Base-by-base conservation (phyloP, 2,113 vertebrate genomes). In the Rafetus swinhoei region DNA sequence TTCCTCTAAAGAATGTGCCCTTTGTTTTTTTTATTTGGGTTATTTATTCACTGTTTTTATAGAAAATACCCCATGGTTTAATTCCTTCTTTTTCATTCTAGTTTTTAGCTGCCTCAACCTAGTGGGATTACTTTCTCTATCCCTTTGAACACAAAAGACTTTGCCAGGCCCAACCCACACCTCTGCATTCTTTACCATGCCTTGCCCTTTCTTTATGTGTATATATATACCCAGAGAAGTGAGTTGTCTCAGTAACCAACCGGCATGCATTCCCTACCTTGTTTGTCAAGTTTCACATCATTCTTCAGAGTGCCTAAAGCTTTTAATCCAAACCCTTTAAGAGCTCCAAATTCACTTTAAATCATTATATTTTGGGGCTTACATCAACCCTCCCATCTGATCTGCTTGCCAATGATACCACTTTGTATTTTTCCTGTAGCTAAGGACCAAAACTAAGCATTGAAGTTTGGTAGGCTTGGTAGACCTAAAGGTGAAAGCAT, bases 21-120 rank as follows among this genome's bases (percentile, higher is more conserved):
- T 96, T 95, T 94, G 80, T 90, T 95, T 96, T 95, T 96, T 96
- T 88, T 90, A 84, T 85, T 83, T 88, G 91, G 83, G 62, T 85
- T 89, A 90, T 84, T 95, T 89, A 79, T 93, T 95, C 90, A 90
- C 93, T 95, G 45, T 45, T 95, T 60, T 92, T 94, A 87, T 86
- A 93, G 65, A 91, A 45, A 60, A 89, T 81, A 79, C 89, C 79
- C 95, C 83, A 91, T 74, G 89, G 81, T 74, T 74, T 39, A 74
- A 74, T 74, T 35, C 35, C 21, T 39, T 39, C 21, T 74, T 24
- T 74, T 45, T 6, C 21, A 25, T 76, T 76, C 35, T 76, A 4
- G 7, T 24, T 50, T 76, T 76, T 10, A 76, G 21, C 6, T 25
- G 22, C 22, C 35, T 76, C 11, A 3, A 14, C 22, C 10, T 25